Base-by-base conservation (phyloP, 2,888 invertebrate species). In the Melikaiella ostensackeni region DNA sequence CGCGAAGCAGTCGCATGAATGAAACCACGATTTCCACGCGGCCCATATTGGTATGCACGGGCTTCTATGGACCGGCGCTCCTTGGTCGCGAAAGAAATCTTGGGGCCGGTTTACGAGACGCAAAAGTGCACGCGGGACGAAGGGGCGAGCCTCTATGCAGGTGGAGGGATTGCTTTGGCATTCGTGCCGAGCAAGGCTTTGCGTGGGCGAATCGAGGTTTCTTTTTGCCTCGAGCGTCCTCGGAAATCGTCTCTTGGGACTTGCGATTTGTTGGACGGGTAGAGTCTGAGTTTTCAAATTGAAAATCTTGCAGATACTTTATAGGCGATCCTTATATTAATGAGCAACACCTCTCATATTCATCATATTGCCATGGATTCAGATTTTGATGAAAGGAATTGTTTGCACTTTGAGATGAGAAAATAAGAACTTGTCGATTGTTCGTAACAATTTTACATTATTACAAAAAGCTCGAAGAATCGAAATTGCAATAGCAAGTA, bases 21-120 rank as follows among this genome's bases (percentile, higher is more conserved):
- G 89, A 89, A 89, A 88, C 82, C 86, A 82, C 84, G 84, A 86
- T 87, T 88, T 88, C 87, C 86, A 85, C 86, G 85, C 86, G 85
- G 85, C 83, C 83, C 82, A 85, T 82, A 86, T 86, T 82, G 82
- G 82, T 81, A 84, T 83, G 79, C 70, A 79, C 80, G 80, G 79
- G 82, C 79, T 80, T 80, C 80, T 79, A 82, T 79, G 77, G 73
- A 79, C 76, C 66, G 75, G 81, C 77, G 77, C 79, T 77, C 80
- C 79, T 73, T 79, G 79, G 77, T 78, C 75, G 74, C 74, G 79
- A 76, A 75, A 80, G 77, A 78, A 80, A 79, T 75, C 74, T 30
- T 62, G 55, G 79, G 77, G 75, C 77, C 79, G 79, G 80, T 80
- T 82, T 82, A 66, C 70, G 55, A 77, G 79, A 77, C 75, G 76